Base-by-base conservation (phyloP, 2,888 invertebrate species). In the Scrobipalpa atriplicella region DNA sequence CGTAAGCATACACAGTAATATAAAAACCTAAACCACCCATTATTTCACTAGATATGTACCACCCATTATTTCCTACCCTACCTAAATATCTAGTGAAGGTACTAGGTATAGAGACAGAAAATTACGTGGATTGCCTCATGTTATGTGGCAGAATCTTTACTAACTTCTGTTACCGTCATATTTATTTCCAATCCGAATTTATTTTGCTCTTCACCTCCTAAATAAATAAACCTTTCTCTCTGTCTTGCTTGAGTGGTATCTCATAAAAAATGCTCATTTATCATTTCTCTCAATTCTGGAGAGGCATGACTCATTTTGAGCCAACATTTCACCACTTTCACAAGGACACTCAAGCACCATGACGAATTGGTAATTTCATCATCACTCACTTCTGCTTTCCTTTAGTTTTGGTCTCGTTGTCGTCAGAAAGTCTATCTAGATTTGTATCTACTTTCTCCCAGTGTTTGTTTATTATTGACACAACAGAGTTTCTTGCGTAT, bases 341-440 rank as follows among this genome's bases (percentile, higher is more conserved):
- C 47, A 47, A 47, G 47, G 47, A 47, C 47, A 47, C 47, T 16
- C n/a, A 47, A 16, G 16, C n/a, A 47, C 47, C 47, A 47, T 47
- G 47, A 47, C 47, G n/a, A 16, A 47, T 47, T 16, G 47, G 47
- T 47, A 47, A 47, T 47, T 47, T 47, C n/a, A 16, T 47, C 47
- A 47, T 47, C 47, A 47, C 8, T 47, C 47, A 47, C 47, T 47
- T 47, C 47, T n/a, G 47, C 47, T 47, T 47, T 47, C 47, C 47
- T 47, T 47, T 16, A 47, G 47, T 47, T 47, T 47, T 47, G 47
- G 47, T 47, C 47, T 47, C 47, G 47, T 5, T 47, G 47, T 47
- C 47, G 47, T 16, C 47, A 47, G 47, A 47, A 47, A 47, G 47
- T 47, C 47, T 47, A 47, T 16, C 13, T 16, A n/a, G 43, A 43